phyloP scores from a whole-genome alignment of 2,888 invertebrate genomes.

The Thecophora atra region DNA sequence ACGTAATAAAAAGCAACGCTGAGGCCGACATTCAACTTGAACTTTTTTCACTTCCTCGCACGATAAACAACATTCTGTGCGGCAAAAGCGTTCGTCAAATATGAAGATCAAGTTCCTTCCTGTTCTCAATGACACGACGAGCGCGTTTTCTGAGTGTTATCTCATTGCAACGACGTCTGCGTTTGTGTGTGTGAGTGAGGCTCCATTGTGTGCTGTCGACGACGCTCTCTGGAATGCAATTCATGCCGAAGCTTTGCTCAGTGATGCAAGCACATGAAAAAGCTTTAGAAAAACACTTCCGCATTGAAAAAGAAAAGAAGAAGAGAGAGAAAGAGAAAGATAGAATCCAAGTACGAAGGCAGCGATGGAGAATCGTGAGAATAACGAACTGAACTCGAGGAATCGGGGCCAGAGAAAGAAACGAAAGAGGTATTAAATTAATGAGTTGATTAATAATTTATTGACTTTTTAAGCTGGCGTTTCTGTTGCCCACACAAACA shows the following conservation, averaged over 20 bases:
- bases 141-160: not conserved
- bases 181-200: not conserved
- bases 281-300: constrained; percentile 22
- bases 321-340: too few species aligned
- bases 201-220: not conserved
- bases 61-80: too few species aligned
- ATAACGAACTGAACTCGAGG: too few species aligned
- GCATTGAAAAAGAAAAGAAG: not conserved
- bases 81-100: constrained; percentile 39
- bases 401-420: too few species aligned
- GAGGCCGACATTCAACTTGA: constrained; percentile 59
- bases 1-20: not conserved
- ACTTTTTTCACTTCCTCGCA: constrained; percentile 52
- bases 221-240: not conserved
- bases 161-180: not conserved
- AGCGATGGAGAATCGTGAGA: too few species aligned
- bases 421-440: too few species aligned
- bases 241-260: constrained; percentile 21
- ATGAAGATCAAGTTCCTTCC: constrained; percentile 62
- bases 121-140: constrained; percentile 40
- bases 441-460: too few species aligned
- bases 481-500: too few species aligned
- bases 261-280: not conserved
- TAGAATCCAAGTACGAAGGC: too few species aligned
- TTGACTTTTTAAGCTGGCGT: too few species aligned